These are phyloP conservation scores for Varroa destructor DNA, from an alignment of 1,140 invertebrate genomes.

Conservation along the genomic window DNA sequence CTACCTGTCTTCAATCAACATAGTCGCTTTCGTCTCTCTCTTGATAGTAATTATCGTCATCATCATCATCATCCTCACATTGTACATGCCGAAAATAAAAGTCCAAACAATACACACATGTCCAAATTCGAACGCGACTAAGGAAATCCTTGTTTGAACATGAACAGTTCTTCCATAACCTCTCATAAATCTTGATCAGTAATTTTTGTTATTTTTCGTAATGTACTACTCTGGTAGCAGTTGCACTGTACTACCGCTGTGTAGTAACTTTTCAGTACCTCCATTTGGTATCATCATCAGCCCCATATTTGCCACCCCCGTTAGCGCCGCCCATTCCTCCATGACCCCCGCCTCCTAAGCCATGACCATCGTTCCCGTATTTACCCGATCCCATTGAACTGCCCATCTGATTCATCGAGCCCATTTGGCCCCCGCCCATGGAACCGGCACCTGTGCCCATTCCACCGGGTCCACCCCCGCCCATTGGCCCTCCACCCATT, in stretches of 20 bases:
- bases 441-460: not conserved
- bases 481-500: not conserved
- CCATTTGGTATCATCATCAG: conserved; percentile 14
- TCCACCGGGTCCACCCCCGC: not conserved
- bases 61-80: no score
- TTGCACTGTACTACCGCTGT: not conserved
- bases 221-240: no score
- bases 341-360: not conserved
- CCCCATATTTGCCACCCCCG: conserved; percentile 13
- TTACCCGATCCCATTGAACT: not conserved
- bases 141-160: no score
- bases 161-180: no score
- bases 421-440: not conserved
- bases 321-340: not conserved
- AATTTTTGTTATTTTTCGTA: no score
- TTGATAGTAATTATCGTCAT: no score
- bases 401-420: not conserved
- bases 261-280: not conserved
- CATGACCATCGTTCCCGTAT: not conserved
- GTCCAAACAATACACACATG: no score
- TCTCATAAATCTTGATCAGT: no score
- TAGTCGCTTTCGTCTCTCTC: no score
- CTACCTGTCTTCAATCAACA: no score
- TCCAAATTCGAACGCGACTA: no score
- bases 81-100: no score